Percentiles rank a stretch among this genome's conserved stretches.
Conservation (phyloP, 2,797 vertebrate genomes). For the Phoebastria nigripes region DNA sequence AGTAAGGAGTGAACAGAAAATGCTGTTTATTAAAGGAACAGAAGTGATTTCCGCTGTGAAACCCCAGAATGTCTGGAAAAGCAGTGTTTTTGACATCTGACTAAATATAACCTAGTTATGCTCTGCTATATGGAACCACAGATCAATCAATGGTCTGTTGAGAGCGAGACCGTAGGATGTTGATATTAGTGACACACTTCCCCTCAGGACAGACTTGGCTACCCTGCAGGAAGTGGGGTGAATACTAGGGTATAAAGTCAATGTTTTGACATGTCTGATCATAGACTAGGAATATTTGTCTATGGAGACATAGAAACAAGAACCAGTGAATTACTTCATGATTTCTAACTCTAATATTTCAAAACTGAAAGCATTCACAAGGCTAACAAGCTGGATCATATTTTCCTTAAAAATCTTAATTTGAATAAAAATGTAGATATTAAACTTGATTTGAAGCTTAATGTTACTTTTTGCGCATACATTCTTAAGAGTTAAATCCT, state of each 20-base stretch:
- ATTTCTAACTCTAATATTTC: neutral
- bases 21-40: neutral
- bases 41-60: neutral
- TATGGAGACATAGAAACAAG: neutral
- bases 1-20: neutral
- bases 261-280: constrained; percentile 36
- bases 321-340: neutral
- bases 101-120: constrained; percentile 17
- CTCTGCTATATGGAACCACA: neutral
- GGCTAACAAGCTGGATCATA: neutral
- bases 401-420: neutral
- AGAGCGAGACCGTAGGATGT: constrained; percentile 15
- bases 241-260: constrained; percentile 32
- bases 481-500: neutral
- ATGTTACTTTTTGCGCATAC: neutral
- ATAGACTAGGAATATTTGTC: neutral
- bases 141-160: constrained; percentile 46
- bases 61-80: neutral
- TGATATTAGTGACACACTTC: constrained; percentile 58
- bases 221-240: constrained; percentile 41
- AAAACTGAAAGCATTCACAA: neutral
- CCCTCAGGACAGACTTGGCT: constrained; percentile 47
- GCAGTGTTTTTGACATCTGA: neutral
- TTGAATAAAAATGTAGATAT: neutral
- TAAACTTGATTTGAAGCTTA: neutral